Base-by-base conservation (phyloP, 2,113 vertebrate species). In the Ornithorhynchus anatinus region DNA sequence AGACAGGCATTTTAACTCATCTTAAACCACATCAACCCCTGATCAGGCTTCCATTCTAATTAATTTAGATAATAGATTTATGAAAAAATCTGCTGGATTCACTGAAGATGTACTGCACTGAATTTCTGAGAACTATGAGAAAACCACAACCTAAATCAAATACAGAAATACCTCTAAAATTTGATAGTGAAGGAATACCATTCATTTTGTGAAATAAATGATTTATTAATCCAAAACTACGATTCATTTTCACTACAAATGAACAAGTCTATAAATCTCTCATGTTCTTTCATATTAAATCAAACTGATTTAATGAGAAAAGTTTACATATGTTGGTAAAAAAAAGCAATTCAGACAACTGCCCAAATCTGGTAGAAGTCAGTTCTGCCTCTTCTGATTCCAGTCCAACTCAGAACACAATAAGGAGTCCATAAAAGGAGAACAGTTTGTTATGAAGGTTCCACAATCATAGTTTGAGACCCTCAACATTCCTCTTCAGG, bases 401-500 rank as follows among this genome's bases (percentile, higher is more conserved):
- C 17, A 8, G 1, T 7, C 43, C 5, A 59, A 52, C 50, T 6
- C 1, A 23, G 67, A 81, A 51, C 8, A 19, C 6, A 15, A 33
- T 0, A 5, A 38, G n/a, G 3, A 44, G 56, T 43, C 50, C 52
- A 17, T 10, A 37, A 0, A 0, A 3, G 15, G 72, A 16, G 52
- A 20, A 25, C 40, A 61, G 10, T 7, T 59, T 19, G 10, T n/a
- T 35, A 74, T 36, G 9, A 59, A 12, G 4, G 25, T 39, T 72
- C 81, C n/a, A 14, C 71, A 61, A 85, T 43, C 93, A 96, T 3
- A 99, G 92, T 77, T 97, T 98, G 52, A 99, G 75, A 14, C 96
- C 96, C 66, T 96, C 96, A 31, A 98, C 0, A 1, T 97, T 98
- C 6, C 88, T 92, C 65, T 92, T 93, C 65, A 99, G 79, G 78